These are phyloP conservation scores for Pseudochaenichthys georgianus DNA, from an alignment of 2,797 vertebrate species.

Conservation along the genomic window DNA sequence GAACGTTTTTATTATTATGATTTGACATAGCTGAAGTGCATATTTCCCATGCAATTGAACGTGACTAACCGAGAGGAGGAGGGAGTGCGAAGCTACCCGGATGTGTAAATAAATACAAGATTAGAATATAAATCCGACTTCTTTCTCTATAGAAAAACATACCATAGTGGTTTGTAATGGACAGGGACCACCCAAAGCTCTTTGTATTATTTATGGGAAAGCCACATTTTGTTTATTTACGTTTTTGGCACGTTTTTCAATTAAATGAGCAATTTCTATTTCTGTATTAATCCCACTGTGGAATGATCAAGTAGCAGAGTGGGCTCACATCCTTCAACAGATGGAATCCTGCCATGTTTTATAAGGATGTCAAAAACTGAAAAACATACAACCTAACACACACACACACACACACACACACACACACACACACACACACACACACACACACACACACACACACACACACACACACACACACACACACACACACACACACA, in stretches of 20 bases:
- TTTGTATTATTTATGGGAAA: accelerated
- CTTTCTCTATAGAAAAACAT: neutral
- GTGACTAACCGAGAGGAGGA: constrained; percentile 42
- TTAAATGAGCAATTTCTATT: neutral
- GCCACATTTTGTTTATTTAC: neutral
- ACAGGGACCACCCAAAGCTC: neutral
- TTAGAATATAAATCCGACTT: constrained; percentile 58
- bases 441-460: too few species aligned
- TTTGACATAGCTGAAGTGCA: neutral
- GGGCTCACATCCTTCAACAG: neutral
- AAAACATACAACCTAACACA: neutral
- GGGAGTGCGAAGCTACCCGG: constrained; percentile 77
- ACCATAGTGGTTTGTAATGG: accelerated
- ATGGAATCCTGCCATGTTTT: neutral
- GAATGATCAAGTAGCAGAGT: neutral
- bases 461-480: too few species aligned
- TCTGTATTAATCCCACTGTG: neutral
- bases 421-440: too few species aligned
- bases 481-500: neutral
- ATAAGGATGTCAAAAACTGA: neutral
- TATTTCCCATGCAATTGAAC: constrained; percentile 64
- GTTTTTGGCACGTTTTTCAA: neutral
- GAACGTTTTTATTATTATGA: constrained; percentile 23
- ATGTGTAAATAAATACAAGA: constrained; percentile 93
- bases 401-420: too few species aligned